Conservation (phyloP, 2,797 vertebrate species). For the Galago senegalensis region DNA sequence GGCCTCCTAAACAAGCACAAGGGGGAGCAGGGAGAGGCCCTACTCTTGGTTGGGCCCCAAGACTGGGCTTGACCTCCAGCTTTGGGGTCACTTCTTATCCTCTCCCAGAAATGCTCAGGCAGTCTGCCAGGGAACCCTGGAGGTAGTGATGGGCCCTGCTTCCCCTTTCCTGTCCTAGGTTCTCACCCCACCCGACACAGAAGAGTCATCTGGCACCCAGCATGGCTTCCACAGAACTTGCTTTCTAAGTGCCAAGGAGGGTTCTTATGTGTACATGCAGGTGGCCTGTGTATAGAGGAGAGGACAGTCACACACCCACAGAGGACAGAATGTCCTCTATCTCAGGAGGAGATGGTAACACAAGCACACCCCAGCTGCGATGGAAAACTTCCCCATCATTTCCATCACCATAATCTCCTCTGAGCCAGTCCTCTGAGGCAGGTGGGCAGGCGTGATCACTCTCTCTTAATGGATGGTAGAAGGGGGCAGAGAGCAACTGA, state of each 20-base stretch:
- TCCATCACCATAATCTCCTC: not conserved
- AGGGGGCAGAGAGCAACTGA: not conserved
- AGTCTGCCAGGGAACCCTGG: not conserved
- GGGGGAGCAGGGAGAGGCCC: not conserved
- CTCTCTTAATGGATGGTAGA: not conserved
- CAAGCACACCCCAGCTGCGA: not conserved
- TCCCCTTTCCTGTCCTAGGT: not conserved
- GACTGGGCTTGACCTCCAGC: not conserved
- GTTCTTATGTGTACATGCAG: not conserved
- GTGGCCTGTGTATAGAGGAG: not conserved
- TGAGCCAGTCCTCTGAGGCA: not conserved
- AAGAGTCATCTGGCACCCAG: not conserved
- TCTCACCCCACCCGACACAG: not conserved
- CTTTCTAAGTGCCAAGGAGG: constrained; percentile 4
- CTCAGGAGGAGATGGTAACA: not conserved
- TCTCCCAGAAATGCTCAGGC: not conserved
- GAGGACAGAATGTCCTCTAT: not conserved
- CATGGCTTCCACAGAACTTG: not conserved
- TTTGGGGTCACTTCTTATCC: not conserved
- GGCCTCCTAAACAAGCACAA: not conserved
- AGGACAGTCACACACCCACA: not conserved
- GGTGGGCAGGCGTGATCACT: not conserved
- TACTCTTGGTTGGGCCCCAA: not conserved
- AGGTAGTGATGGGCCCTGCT: not conserved
- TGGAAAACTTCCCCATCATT: not conserved